Base-by-base conservation (phyloP, 2,797 vertebrate species). In the Periophthalmus magnuspinnatus region DNA sequence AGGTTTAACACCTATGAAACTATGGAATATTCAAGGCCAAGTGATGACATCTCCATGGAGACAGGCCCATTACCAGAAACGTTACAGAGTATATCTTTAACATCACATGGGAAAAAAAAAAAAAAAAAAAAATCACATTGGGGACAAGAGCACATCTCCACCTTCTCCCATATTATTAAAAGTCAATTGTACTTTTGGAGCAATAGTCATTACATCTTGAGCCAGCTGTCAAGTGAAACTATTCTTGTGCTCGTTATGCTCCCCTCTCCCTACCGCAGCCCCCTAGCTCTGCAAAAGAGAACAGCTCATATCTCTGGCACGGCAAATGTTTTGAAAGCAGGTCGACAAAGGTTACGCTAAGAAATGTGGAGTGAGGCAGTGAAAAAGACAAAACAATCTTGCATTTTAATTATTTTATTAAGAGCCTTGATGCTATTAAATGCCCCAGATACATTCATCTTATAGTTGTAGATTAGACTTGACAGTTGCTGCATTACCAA, bases 401-500 rank as follows among this genome's bases (percentile, higher is more conserved):
- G 81, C 74, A 77, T 90, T 90, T 87, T 85, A 91, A 91, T 90
- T 88, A 79, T 91, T 93, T 93, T 90, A 91, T 92, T 89, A 92
- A 86, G 81, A 88, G 84, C 81, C 89, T 87, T 89, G 86, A 92
- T 92, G 91, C 78, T 91, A 91, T 93, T 92, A 92, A 93, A 93
- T 90, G 92, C 88, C 92, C 92, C 88, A 91, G 86, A 93, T 92
- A 89, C 90, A 91, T 90, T 93, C 86, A 92, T 67, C 84, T 86
- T 80, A 84, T 82, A 91, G 91, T 91, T 91, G 89, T 88, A 87
- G 86, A 93, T 93, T 91, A 89, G 86, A 93, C 80, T 73, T 92
- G 93, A 94, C 94, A 93, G 93, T 87, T 89, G 84, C 91, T 91
- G 90, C 91, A 89, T 93, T 93, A 91, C 81, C 84, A 82, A 93